These are phyloP conservation scores for Dorcus hopei DNA, from an alignment of 2,888 invertebrate genomes.

Conservation along the genomic window DNA sequence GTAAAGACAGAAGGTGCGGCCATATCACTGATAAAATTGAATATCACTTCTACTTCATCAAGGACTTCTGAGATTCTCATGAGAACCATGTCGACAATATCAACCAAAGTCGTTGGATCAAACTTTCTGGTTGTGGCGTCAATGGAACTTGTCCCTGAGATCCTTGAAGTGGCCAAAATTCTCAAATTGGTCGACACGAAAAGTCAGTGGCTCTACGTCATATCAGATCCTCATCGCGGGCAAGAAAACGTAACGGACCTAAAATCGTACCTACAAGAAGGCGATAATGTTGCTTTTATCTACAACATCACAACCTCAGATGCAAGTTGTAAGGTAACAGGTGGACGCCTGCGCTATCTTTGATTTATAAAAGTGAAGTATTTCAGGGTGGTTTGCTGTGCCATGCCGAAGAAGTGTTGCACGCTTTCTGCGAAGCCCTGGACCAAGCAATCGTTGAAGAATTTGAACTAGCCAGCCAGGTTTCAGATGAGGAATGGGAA, in stretches of 20 bases:
- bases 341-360: not conserved
- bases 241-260: constrained; percentile 56
- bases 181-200: constrained; percentile 65
- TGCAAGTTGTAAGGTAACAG: constrained; percentile 56
- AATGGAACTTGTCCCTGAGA: constrained; percentile 58
- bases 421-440: constrained; percentile 65
- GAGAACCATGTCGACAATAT: constrained; percentile 38
- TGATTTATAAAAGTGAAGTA: no score
- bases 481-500: constrained; percentile 85
- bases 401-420: constrained; percentile 65
- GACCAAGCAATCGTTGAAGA: constrained; percentile 69
- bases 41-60: constrained; percentile 27
- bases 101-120: constrained; percentile 39
- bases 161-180: constrained; percentile 67
- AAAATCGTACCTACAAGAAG: constrained; percentile 63
- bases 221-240: constrained; percentile 58
- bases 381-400: constrained; percentile 64
- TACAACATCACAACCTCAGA: constrained; percentile 61
- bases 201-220: constrained; percentile 80
- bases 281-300: constrained; percentile 77
- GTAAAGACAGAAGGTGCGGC: constrained; percentile 32
- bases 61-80: constrained; percentile 36
- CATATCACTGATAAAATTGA: constrained; percentile 40
- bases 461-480: constrained; percentile 67
- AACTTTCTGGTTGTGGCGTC: constrained; percentile 64